Base-by-base conservation (phyloP, 1,140 invertebrate species). In the Tenebrio molitor region DNA sequence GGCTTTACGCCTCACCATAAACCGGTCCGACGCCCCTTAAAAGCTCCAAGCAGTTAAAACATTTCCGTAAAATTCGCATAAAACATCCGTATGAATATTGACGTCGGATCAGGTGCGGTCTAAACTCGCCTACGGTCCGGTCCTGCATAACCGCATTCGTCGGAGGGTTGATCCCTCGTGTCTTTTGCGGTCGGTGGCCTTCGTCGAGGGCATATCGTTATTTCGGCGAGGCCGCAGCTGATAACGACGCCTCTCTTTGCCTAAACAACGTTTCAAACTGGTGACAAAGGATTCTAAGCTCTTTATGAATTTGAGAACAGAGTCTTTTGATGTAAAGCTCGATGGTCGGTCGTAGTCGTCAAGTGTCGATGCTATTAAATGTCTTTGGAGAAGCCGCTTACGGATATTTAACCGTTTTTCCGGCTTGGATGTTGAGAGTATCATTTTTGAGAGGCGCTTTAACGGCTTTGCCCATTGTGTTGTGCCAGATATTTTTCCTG, bases 61-160 rank as follows among this genome's bases (percentile, higher is more conserved):
- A 58, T 58, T 29, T 29, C 50, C 50, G 50, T 58, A 58, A 58
- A 58, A 58, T 29, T 58, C 50, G 50, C 50, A 58, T 58, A 58
- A 58, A 58, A 58, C 50, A 58, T 29, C 23, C 8, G 21, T 29
- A 58, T 58, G 50, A 58, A 58, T 58, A 58, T 58, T 29, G 50
- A 58, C 50, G 50, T 58, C 50, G 36, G 25, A 29, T 2, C 36
- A 50, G 44, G 44, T 50, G 44, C 17, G 44, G 44, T 50, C 44
- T 29, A 29, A 29, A 29, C 8, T 29, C 8, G 25, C 25, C 25
- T 4, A 4, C 8, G 25, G 36, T 39, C 36, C 36, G 36, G 36
- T 12, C 36, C 36, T 39, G 36, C 7, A 39, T 39, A 39, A 39
- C 36, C 36, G 36, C 36, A 39, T 39, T 39, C 36, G 36, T 39